A percentile compares a stretch with the other conserved stretches of the same genome.
Evolutionary conservation across 2,888 invertebrate genomes (phyloP).

Genomic region (Volucella bombylans): DNA sequence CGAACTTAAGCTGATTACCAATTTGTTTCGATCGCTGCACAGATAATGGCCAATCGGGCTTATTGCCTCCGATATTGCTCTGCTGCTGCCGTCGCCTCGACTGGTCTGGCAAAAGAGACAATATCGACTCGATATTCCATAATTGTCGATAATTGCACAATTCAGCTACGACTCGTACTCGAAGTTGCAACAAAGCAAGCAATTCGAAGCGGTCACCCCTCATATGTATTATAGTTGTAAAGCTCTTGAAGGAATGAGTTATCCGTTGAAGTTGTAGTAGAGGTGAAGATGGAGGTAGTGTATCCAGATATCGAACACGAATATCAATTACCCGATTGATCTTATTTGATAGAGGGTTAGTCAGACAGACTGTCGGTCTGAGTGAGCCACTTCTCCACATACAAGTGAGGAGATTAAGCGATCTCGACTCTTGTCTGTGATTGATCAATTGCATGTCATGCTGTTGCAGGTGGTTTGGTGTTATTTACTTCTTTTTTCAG

Average conservation of each 20-base stretch:
- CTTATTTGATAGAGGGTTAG: slow-evolving; percentile 71
- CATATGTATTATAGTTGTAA: background rate
- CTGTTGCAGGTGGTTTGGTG: slow-evolving; percentile 61
- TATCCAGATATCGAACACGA: slow-evolving; percentile 46
- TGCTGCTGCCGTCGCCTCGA: slow-evolving; percentile 20
- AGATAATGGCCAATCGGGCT: slow-evolving; percentile 61
- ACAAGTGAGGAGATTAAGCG: slow-evolving; percentile 50
- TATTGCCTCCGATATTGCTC: slow-evolving; percentile 3
- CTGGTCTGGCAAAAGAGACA: background rate
- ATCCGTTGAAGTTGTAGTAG: background rate
- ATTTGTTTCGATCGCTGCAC: slow-evolving; percentile 70
- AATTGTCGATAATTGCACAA: slow-evolving; percentile 74
- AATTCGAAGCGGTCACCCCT: slow-evolving; percentile 32
- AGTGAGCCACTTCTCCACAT: slow-evolving; percentile 47
- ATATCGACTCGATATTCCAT: slow-evolving; percentile 57
- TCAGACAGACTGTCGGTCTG: slow-evolving; percentile 70
- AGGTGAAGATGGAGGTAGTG: slow-evolving; percentile 14
- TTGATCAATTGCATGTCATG: slow-evolving; percentile 70
- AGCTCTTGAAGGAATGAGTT: background rate
- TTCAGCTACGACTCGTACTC: slow-evolving; percentile 50
- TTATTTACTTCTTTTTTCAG: slow-evolving; percentile 41
- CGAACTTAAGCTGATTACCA: slow-evolving; percentile 69
- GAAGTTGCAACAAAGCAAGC: slow-evolving; percentile 61
- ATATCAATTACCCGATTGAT: slow-evolving; percentile 73
- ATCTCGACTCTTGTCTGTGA: slow-evolving; percentile 38